Base-by-base conservation (phyloP, 2,888 invertebrate genomes). In the Lasioglossum zephyrum region DNA sequence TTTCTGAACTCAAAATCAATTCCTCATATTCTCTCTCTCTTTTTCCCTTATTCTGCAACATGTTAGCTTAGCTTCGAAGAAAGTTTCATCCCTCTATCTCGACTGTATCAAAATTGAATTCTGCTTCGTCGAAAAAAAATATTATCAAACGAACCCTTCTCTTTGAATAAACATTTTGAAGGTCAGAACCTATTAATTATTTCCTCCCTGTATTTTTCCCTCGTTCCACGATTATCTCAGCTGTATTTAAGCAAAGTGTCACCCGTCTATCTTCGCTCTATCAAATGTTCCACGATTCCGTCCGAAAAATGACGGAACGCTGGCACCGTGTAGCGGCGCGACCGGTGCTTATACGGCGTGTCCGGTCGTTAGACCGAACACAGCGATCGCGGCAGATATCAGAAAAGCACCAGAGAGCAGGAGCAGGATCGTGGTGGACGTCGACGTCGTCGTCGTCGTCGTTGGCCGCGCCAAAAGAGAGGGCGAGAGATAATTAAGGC, bases 401-500 rank as follows among this genome's bases (percentile, higher is more conserved):
- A 89, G 90, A 87, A 82, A 86, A 87, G 89, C 76, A 73, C 80
- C 41, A 77, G 74, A 72, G 73, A 53, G 22, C 53, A 53, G 22
- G 22, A 53, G 53, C 22, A 53, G n/a, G 53, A 53, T 53, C 53
- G 53, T 53, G 9, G 53, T 53, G 22, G 53, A n/a, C 66, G 31
- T 18, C 82, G 80, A 66, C 73, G 69, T 66, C 8, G 66, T 66
- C 73, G 69, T 66, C 8, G 66, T 66, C 66, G 66, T 66, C 66
- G 66, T 66, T 36, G 88, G 87, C 81, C 85, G 84, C 84, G 88
- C 85, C 85, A 87, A 89, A 88, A 91, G 92, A 91, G 91, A 89
- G 88, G 90, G 91, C 88, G 92, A 93, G 92, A 94, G 93, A 95
- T 95, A 95, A 95, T 95, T 94, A 94, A 94, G 94, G 93, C 91